phyloP scores from a whole-genome alignment of 2,888 invertebrate species.

The Cosmia trapezina region DNA sequence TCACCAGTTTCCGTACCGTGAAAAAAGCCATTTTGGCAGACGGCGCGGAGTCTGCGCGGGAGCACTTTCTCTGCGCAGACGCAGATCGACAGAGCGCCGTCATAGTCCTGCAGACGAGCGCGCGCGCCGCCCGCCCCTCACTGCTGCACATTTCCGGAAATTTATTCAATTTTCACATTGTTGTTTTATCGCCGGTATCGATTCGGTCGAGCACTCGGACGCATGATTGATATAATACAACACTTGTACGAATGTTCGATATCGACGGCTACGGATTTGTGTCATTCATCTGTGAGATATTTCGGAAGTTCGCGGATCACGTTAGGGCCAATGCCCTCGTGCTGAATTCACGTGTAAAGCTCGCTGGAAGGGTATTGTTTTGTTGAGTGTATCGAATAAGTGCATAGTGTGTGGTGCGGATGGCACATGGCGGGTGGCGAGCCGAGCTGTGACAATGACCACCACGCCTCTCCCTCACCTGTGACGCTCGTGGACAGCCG shows the following conservation, averaged over 20 bases:
- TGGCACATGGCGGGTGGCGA: constrained; percentile 68
- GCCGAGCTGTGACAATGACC: constrained; percentile 85
- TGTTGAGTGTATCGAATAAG: constrained; percentile 71
- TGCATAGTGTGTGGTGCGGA: constrained; percentile 76
- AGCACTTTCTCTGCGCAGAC: constrained; percentile 88
- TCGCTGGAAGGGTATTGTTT: constrained; percentile 71
- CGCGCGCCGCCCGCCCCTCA: constrained; percentile 79
- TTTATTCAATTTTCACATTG: constrained; percentile 66
- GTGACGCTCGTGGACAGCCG: constrained; percentile 85
- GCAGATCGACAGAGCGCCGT: constrained; percentile 76
- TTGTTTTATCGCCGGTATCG: constrained; percentile 66
- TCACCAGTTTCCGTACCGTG: constrained; percentile 84
- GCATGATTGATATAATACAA: constrained; percentile 70
- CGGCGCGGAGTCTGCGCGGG: constrained; percentile 88
- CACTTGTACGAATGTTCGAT: constrained; percentile 57
- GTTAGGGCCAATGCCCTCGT: constrained; percentile 75
- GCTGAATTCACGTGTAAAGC: constrained; percentile 67
- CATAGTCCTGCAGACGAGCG: constrained; percentile 81
- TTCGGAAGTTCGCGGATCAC: constrained; percentile 73
- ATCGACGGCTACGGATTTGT: constrained; percentile 62
- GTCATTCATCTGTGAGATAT: constrained; percentile 70
- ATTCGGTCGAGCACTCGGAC: constrained; percentile 60
- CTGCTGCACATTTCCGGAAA: constrained; percentile 70
- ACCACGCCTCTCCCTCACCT: constrained; percentile 76
- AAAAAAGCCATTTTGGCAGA: constrained; percentile 88